A percentile compares a stretch with the other conserved stretches of the same genome.
phyloP scores from a whole-genome alignment of 2,888 invertebrate species.

The Acronicta alni region DNA sequence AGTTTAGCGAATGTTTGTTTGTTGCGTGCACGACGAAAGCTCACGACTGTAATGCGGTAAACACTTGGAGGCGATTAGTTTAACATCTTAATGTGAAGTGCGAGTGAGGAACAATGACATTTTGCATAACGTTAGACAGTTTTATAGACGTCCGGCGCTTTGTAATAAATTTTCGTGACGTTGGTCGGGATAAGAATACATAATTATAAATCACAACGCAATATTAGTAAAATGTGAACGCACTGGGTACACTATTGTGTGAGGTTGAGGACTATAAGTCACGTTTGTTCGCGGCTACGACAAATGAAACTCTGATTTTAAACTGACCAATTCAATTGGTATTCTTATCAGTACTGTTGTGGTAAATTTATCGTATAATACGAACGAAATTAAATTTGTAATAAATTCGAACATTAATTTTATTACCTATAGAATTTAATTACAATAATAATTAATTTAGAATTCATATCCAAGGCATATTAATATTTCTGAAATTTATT shows the following conservation, averaged over 20 bases:
- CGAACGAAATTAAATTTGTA: constrained; percentile 20
- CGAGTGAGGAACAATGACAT: constrained; percentile 66
- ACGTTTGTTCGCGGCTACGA: constrained; percentile 44
- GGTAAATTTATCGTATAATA: constrained; percentile 11
- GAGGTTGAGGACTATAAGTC: constrained; percentile 21
- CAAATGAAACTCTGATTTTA: constrained; percentile 44
- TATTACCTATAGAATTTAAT: too few species aligned
- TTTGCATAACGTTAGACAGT: constrained; percentile 67
- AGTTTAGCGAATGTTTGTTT: constrained; percentile 16
- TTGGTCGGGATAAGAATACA: constrained; percentile 60
- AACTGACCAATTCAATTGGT: constrained; percentile 41
- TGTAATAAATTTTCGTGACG: constrained; percentile 65
- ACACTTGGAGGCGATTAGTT: constrained; percentile 46
- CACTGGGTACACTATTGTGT: constrained; percentile 40
- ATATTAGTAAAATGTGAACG: constrained; percentile 34
- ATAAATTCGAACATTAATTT: background rate
- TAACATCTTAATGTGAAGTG: constrained; percentile 52
- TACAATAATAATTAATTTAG: background rate
- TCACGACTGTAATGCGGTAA: constrained; percentile 45
- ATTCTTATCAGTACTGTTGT: constrained; percentile 44
- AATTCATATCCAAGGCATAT: too few species aligned
- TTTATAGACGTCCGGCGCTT: constrained; percentile 71
- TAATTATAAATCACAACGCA: constrained; percentile 52
- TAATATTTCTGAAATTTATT: too few species aligned
- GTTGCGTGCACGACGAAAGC: constrained; percentile 40